These are phyloP conservation scores for Rutpela maculata DNA, from an alignment of 2,888 invertebrate species.

Conservation along the genomic window DNA sequence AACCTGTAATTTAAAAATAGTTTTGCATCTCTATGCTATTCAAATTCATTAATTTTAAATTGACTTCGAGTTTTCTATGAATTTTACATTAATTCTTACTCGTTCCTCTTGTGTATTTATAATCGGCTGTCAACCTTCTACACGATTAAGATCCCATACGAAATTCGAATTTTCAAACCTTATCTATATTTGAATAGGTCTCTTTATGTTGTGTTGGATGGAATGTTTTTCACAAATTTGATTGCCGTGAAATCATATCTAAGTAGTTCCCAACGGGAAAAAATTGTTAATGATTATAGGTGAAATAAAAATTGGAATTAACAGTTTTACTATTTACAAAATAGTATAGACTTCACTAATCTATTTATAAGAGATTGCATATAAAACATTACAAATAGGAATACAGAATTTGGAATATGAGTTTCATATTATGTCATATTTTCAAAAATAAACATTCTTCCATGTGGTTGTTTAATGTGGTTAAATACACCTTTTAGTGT, in stretches of 20 bases:
- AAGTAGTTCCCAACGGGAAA: neutral
- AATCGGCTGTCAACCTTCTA: conserved; percentile 29
- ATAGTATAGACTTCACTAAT: too few species aligned
- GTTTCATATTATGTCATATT: too few species aligned
- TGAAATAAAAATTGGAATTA: neutral
- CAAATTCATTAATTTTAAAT: conserved; percentile 37
- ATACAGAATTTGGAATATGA: too few species aligned
- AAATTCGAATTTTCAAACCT: conserved; percentile 3
- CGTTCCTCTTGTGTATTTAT: conserved; percentile 23
- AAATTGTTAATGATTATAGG: neutral
- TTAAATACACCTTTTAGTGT: too few species aligned
- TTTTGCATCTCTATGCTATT: conserved; percentile 22
- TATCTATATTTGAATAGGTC: conserved; percentile 1
- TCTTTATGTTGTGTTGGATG: neutral
- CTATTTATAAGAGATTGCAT: too few species aligned
- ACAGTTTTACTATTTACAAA: too few species aligned
- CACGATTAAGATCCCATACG: conserved; percentile 9
- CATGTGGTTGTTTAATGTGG: too few species aligned
- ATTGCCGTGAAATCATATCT: neutral
- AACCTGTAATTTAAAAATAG: conserved; percentile 37
- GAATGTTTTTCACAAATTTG: conserved; percentile 5
- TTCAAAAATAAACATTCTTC: too few species aligned
- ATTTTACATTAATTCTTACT: conserved; percentile 24
- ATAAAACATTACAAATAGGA: too few species aligned
- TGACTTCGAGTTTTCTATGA: conserved; percentile 31